Percentiles rank a stretch among this genome's conserved stretches.
Evolutionary conservation across 2,113 vertebrate species (phyloP).

Genomic region (Edolisoma coerulescens): DNA sequence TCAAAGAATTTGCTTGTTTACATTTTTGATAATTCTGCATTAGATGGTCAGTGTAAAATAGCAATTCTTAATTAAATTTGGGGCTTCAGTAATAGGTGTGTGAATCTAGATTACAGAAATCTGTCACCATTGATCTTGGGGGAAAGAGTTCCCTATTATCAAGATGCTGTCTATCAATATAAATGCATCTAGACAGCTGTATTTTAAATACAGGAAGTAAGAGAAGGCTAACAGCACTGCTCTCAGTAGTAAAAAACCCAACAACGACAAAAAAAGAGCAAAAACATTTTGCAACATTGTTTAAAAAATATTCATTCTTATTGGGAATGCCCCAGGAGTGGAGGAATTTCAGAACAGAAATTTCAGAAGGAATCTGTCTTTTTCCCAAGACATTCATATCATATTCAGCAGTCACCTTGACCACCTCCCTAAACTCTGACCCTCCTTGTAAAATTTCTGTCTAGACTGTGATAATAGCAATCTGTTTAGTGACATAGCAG

Average conservation of each 20-base stretch:
- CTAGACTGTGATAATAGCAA: background rate
- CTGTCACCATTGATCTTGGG: background rate
- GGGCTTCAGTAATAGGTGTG: background rate
- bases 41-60: background rate
- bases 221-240: background rate
- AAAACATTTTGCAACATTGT: background rate
- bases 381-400: background rate
- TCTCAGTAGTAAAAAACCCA: background rate
- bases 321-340: fast-evolving
- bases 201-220: background rate
- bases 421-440: background rate
- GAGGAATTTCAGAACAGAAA: background rate
- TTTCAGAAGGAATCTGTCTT: background rate
- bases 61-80: background rate
- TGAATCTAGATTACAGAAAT: background rate
- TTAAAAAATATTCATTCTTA: background rate
- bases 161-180: background rate
- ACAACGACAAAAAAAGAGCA: background rate
- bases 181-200: background rate
- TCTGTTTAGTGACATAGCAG: background rate
- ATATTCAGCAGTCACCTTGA: background rate
- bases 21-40: background rate
- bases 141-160: background rate
- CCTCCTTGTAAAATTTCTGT: background rate
- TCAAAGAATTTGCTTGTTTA: background rate